These are phyloP conservation scores for Drosophila bipectinata DNA, from an alignment of 1,140 invertebrate species.

Conservation along the genomic window DNA sequence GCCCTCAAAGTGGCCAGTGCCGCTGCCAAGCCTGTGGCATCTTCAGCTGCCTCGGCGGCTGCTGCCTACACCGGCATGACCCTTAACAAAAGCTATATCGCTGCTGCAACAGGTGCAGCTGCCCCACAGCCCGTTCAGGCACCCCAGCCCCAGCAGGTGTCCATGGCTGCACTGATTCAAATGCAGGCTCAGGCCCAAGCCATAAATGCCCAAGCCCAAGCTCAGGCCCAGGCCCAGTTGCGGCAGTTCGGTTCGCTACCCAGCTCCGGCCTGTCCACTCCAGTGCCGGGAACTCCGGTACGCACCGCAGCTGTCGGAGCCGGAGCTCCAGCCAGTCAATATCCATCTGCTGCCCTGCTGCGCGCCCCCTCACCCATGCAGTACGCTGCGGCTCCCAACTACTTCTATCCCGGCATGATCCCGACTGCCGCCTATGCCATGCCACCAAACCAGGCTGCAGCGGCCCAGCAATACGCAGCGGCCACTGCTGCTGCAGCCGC, in stretches of 20 bases:
- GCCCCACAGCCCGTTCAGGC: constrained; percentile 55
- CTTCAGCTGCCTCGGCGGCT: constrained; percentile 75
- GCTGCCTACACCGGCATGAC: constrained; percentile 92
- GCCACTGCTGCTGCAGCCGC: constrained; percentile 64
- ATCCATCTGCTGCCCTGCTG: constrained; percentile 39
- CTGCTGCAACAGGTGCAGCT: constrained; percentile 61
- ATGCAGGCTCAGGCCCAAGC: constrained; percentile 65
- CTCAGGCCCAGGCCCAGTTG: constrained; percentile 53
- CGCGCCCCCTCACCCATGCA: constrained; percentile 57
- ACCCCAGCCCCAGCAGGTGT: constrained; percentile 43
- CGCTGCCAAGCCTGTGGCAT: constrained; percentile 36
- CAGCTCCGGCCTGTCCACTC: constrained; percentile 78
- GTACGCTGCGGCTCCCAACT: constrained; percentile 65
- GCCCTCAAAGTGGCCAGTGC: constrained; percentile 87
- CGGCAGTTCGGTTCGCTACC: constrained; percentile 84
- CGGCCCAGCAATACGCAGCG: constrained; percentile 65
- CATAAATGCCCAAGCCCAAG: constrained; percentile 45
- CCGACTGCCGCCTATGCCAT: constrained; percentile 64
- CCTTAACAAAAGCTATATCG: constrained; percentile 86
- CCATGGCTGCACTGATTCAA: constrained; percentile 56
- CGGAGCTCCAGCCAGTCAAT: constrained; percentile 14
- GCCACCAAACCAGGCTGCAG: constrained; percentile 45
- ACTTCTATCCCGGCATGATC: constrained; percentile 77
- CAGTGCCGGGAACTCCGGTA: constrained; percentile 83
- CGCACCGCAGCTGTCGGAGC: constrained; percentile 28